Conservation (phyloP, 2,797 vertebrate species). For the Pseudotriccus pelzelni region DNA sequence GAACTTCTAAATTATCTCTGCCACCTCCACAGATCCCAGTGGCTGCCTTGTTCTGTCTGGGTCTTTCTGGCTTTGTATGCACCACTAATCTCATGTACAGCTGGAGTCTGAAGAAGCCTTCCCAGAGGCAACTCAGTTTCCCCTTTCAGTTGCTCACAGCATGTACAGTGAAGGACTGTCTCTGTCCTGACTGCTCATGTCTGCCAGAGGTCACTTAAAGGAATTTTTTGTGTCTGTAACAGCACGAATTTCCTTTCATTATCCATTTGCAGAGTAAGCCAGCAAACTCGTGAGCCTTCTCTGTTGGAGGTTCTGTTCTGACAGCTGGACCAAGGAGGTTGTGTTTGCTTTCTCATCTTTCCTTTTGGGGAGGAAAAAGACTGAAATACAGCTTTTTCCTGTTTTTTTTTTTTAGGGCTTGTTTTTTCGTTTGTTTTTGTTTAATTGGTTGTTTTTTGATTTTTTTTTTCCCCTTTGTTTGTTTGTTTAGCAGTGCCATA, state of each 20-base stretch:
- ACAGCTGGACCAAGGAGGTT: not conserved
- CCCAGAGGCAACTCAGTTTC: slow-evolving; percentile 3
- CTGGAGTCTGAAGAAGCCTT: slow-evolving; percentile 1
- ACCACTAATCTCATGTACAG: not conserved
- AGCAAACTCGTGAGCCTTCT: not conserved
- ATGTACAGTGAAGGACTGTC: not conserved
- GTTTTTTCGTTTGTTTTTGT: not conserved
- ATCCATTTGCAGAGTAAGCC: not conserved
- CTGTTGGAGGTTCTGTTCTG: not conserved
- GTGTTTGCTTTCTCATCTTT: not conserved
- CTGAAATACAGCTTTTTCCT: not conserved
- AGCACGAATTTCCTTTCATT: not conserved
- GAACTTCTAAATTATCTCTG: not conserved
- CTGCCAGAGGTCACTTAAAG: not conserved
- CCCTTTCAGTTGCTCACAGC: not conserved
- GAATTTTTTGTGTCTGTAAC: not conserved
- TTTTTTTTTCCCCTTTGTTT: not conserved
- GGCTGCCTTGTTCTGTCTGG: not conserved
- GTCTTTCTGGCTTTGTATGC: not conserved
- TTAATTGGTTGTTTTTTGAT: no score
- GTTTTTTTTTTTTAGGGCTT: no score
- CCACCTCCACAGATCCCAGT: not conserved
- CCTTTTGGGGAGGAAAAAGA: not conserved
- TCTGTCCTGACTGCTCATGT: not conserved
- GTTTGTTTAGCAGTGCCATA: not conserved